These are phyloP conservation scores for Cinclus mexicanus DNA, from an alignment of 2,113 vertebrate species.

Conservation along the genomic window DNA sequence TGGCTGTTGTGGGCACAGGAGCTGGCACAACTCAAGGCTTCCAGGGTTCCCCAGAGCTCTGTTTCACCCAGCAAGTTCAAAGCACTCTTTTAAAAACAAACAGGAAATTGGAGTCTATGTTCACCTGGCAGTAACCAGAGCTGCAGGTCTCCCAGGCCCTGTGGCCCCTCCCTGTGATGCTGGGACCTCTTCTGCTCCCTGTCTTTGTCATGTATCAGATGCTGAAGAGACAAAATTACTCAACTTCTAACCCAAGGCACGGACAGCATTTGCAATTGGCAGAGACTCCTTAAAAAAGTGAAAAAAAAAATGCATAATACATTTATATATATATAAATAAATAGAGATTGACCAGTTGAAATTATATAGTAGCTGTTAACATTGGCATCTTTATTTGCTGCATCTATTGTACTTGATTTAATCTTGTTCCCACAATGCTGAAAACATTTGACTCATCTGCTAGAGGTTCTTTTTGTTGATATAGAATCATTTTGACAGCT, in stretches of 20 bases:
- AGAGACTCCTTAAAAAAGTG: neutral
- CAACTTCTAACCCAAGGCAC: neutral
- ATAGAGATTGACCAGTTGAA: conserved; percentile 39
- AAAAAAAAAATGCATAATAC: neutral
- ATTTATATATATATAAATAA: neutral
- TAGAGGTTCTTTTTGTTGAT: neutral
- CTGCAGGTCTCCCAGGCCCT: neutral
- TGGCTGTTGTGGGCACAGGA: neutral
- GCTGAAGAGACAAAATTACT: neutral
- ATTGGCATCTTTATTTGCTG: conserved; percentile 55
- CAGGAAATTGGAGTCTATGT: neutral
- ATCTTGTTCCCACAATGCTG: conserved; percentile 3
- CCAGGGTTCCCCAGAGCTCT: neutral
- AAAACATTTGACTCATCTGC: conserved; percentile 59
- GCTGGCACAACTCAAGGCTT: neutral
- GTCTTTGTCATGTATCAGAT: accelerated
- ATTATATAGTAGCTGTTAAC: conserved; percentile 49
- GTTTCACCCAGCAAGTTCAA: neutral
- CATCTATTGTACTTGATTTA: conserved; percentile 51
- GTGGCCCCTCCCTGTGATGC: neutral
- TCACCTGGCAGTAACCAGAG: neutral
- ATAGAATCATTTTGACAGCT: conserved; percentile 54
- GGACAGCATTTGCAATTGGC: neutral
- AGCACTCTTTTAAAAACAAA: neutral
- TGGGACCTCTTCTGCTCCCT: neutral